Evolutionary conservation across 2,888 invertebrate species (phyloP), one percentile per base, ranked within the genome.

Genomic region (Lamellibrachia columna): DNA sequence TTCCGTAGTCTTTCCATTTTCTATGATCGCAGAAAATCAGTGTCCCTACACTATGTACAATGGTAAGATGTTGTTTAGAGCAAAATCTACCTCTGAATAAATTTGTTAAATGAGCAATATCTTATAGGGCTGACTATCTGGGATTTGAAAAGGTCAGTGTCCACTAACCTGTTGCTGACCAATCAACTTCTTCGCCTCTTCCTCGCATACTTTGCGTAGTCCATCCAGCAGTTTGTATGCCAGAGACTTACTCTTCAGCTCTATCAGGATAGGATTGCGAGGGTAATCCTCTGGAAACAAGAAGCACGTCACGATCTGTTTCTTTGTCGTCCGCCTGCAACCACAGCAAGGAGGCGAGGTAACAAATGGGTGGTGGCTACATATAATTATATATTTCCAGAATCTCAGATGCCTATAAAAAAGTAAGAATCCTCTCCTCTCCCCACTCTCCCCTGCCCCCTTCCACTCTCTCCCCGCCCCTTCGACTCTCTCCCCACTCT

Each of bases 271-370:
- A 0, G 97, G 96, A 2, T 96, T 96, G 11, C 96, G 95, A 2
- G 98, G 98, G 96, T 98, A 98, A 91, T 97, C 96, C 90, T 96
- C 95, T 0, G 98, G 97, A 96, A 98, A 98, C 95, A 98, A 97
- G 92, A 98, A 97, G 94, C 98, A 98, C 92, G 97, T 97, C 52
- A 97, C 97, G 93, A 98, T 95, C 94, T 97, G 97, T 95, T 98
- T 98, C 95, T 97, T 97, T 91, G 97, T 97, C 55, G 97, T 97
- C 75, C n/a, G 75, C 15, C 75, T 75, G 75, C 75, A 75, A 75
- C 3, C 22, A 22, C 15, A 75, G 75, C 75, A 55, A 9, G 8
- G 9, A 55, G 55, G 55, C 22, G n/a, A n/a, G 15, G n/a, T 75
- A 11, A 15, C 75, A 75, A 58, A 58, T 11, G 15, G 8, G 75